A percentile compares a stretch with the other conserved stretches of the same genome.
These are phyloP conservation scores for Genyomyrus donnyi DNA, from an alignment of 2,113 vertebrate genomes.

Conservation along the genomic window DNA sequence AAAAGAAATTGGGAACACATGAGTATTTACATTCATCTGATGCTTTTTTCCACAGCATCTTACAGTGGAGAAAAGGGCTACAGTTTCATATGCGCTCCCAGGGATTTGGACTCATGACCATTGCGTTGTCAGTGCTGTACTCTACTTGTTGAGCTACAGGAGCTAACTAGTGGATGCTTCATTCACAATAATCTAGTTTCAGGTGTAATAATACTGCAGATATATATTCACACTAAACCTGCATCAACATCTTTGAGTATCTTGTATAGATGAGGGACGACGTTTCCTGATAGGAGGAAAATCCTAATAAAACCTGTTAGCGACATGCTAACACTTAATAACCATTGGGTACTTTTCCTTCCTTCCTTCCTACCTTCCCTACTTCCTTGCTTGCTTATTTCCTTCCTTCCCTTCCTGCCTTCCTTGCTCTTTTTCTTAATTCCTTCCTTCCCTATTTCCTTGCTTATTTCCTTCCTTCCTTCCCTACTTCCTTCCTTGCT, in stretches of 20 bases:
- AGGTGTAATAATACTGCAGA: background rate
- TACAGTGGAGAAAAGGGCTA: background rate
- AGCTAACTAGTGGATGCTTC: background rate
- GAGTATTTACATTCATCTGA: background rate
- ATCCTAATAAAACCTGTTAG: background rate
- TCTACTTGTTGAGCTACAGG: background rate
- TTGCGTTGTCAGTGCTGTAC: background rate
- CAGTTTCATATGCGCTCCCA: background rate
- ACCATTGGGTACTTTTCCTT: background rate
- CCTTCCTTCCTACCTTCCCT: constrained; percentile 17
- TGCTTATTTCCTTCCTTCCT: background rate
- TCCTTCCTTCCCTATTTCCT: constrained; percentile 19
- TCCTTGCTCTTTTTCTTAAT: too few relatives aligned
- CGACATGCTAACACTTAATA: background rate
- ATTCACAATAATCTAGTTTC: background rate
- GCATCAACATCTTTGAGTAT: background rate
- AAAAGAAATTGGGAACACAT: background rate
- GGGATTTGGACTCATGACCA: background rate
- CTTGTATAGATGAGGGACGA: background rate
- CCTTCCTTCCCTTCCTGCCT: constrained; percentile 18
- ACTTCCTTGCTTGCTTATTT: too few relatives aligned
- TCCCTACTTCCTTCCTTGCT: background rate
- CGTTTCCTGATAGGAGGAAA: background rate
- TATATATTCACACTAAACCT: background rate
- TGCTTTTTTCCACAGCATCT: background rate